Base-by-base conservation (phyloP, 2,888 invertebrate genomes). In the Brachyopa scutellaris region DNA sequence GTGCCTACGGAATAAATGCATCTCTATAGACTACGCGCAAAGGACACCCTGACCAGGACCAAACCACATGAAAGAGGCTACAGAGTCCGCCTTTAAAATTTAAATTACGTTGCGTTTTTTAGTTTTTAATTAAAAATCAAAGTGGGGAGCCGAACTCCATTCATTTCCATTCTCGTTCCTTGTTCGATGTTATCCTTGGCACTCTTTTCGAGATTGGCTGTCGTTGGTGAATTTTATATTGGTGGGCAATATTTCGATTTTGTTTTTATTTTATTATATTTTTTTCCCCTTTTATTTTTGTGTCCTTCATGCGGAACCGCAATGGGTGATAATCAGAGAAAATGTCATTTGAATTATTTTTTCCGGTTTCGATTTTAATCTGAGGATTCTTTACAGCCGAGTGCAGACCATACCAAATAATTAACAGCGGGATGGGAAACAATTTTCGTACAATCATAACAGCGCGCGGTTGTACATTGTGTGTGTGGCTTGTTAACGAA, bases 61-160 rank as follows among this genome's bases (percentile, higher is more conserved):
- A n/a, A n/a, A 33, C 26, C 6, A 3, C 26, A 26, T 26, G 26
- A 6, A 26, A n/a, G n/a, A n/a, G n/a, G n/a, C n/a, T n/a, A n/a
- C n/a, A n/a, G n/a, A n/a, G n/a, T n/a, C n/a, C n/a, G 59, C 33
- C 42, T 73, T 49, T 80, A 17, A 57, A 69, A 67, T 74, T 74
- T 80, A 69, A 69, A 74, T 76, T 57, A 62, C 76, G 49, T n/a
- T 76, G 55, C 45, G 55, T 59, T 57, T 64, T 59, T 51, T 36
- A 57, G 38, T 49, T 70, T 70, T 78, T 72, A 72, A 69, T 80
- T 76, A 80, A 80, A 76, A 70, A 59, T 64, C 51, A 57, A 70
- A 64, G 57, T n/a, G n/a, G n/a, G n/a, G n/a, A n/a, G n/a, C n/a
- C n/a, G n/a, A n/a, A n/a, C n/a, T n/a, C n/a, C n/a, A n/a, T n/a